Base-by-base conservation (phyloP, 2,888 invertebrate genomes). In the Stenotaenia linearis region DNA sequence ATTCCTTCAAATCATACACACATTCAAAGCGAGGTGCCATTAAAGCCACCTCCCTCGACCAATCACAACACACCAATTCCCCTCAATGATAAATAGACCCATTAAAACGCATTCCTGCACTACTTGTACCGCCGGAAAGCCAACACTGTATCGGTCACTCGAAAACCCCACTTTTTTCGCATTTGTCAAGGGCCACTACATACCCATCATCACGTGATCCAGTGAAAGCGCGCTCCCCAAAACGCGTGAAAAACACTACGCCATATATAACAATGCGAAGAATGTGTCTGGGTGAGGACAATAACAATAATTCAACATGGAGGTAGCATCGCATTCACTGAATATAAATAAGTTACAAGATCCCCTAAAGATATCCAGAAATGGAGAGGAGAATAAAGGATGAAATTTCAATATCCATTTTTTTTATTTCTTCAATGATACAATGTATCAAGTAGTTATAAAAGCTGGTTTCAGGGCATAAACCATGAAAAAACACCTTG, bases 171-270 rank as follows among this genome's bases (percentile, higher is more conserved):
- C n/a, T 45, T n/a, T 3, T 12, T 40, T 18, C 23, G 61, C 61
- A 61, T 61, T 61, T 61, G 61, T 61, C 61, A 61, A 61, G 61
- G 61, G 61, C 61, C 61, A 61, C 61, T 61, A 61, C 61, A 28
- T 15, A 61, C 25, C 61, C 61, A 25, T 61, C 61, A 25, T 25
- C 61, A 61, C 45, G 45, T 45, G 45, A 45, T 45, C 45, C 45
- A 45, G 45, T 45, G 3, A n/a, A 45, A 45, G 40, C 9, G 45
- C 2, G n/a, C 1, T 18, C 15, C 15, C 15, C n/a, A 12, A 5
- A 18, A 18, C 45, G n/a, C 45, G 32, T 32, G 32, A 9, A 32
- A 32, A 32, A 45, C 45, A 45, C n/a, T n/a, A 18, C 12, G 5
- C 45, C 28, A 25, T 61, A 61, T 25, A 61, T 28, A 61, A 45